Evolutionary conservation across 2,113 vertebrate genomes (phyloP).

Genomic region (Otis tarda): DNA sequence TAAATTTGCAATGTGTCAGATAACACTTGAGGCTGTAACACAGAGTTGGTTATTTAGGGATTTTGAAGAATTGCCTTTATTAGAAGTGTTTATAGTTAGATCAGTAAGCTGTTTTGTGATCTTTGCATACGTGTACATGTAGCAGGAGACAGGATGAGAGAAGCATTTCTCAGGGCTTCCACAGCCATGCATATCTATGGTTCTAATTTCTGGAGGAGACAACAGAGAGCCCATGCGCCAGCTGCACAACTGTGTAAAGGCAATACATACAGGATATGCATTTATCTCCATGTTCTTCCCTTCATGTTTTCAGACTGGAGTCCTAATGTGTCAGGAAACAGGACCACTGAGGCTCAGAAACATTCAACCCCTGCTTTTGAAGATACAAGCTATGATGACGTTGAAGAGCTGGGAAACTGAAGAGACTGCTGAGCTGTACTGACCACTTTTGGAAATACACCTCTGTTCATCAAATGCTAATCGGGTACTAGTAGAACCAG

Average conservation of each 20-base stretch:
- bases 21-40: neutral
- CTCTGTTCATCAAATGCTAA: neutral
- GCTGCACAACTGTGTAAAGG: neutral
- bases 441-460: neutral
- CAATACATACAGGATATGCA: rapidly evolving
- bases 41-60: neutral
- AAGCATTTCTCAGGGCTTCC: neutral
- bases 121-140: neutral
- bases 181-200: neutral
- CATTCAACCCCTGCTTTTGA: neutral
- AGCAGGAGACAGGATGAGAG: neutral
- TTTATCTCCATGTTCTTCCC: neutral
- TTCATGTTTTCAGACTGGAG: constrained; percentile 17
- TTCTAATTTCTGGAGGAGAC: neutral
- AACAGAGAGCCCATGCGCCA: neutral
- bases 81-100: neutral
- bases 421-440: neutral
- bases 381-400: constrained; percentile 6
- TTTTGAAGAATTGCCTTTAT: neutral
- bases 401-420: neutral
- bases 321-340: neutral
- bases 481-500: neutral
- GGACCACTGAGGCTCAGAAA: neutral
- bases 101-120: neutral
- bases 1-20: neutral